Evolutionary conservation across 1,140 invertebrate genomes (phyloP).

Genomic region (Popillia japonica): DNA sequence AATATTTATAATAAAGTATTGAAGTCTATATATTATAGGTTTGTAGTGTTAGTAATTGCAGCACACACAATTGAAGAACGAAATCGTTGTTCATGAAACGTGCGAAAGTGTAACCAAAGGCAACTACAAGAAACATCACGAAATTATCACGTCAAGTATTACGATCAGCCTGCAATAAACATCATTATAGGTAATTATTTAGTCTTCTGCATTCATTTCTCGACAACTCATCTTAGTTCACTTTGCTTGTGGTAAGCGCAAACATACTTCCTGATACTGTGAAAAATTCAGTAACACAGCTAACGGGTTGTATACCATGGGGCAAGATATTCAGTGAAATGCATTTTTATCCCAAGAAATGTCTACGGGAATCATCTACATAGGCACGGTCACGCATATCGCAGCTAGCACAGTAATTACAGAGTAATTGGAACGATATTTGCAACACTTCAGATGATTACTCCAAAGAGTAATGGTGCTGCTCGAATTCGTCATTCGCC

Average conservation of each 20-base stretch:
- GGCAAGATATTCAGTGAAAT: slow-evolving; percentile 21
- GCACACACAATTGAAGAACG: not conserved
- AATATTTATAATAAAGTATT: too few species aligned
- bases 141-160: slow-evolving; percentile 26
- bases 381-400: slow-evolving; percentile 21
- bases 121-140: slow-evolving; percentile 8
- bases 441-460: not conserved
- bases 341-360: not conserved
- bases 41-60: not conserved
- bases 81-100: not conserved
- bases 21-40: too few species aligned
- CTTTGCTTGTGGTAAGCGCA: not conserved
- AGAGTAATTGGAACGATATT: slow-evolving; percentile 7
- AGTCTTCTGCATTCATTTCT: not conserved
- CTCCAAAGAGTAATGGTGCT: not conserved
- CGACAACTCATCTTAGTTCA: not conserved
- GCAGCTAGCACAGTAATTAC: not conserved
- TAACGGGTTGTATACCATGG: not conserved
- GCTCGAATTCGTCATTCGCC: not conserved
- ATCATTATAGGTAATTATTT: slow-evolving; percentile 28
- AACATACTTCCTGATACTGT: slow-evolving; percentile 11
- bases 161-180: not conserved
- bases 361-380: not conserved
- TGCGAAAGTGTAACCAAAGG: not conserved
- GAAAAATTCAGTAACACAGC: not conserved